Evolutionary conservation across 2,113 vertebrate genomes (phyloP), one percentile per base, ranked within the genome.

Genomic region (Cyprichromis sp.): DNA sequence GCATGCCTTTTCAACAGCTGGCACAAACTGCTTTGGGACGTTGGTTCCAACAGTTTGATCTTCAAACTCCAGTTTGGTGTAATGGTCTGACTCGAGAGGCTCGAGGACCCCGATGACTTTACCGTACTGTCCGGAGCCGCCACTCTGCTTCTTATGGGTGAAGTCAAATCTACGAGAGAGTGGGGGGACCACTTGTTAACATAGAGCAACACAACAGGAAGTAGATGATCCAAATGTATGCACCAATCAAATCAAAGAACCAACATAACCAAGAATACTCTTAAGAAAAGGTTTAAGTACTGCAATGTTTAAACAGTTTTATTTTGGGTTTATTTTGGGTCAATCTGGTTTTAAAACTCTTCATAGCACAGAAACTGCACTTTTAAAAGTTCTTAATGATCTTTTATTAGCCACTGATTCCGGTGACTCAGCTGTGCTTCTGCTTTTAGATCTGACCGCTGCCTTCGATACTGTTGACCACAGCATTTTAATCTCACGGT

Each of bases 1-100:
- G 36, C 85, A 34, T 93, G 98, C 98, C 98, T 97, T 98, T 89
- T 99, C 98, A 38, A 99, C 82, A 34, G 98, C 98, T 0, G 99
- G 98, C 3, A 99, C 83, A 17, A 99, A 99, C 84, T 98, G 98
- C 86, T 97, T 99, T 8, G 99, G 98, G 68, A 99, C 9, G 61
- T 99, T 99, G 42, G 98, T 97, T 88, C 99, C 98, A 2, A 98
- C n/a, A 0, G 98, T 99, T 90, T 95, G 96, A 90, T 99, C 98
- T 5, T 95, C 95, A 91, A 99, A 99, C 76, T 99, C 98, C 87
- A 99, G 2, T 53, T 98, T 98, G 2, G 97, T 99, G 95, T 92
- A 96, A 84, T 96, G 80, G 42, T 99, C 97, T 0, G 94, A 66
- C 1, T 98, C 96, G 92, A 99, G 93, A 50, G 98, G 98, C 93